Base-by-base conservation (phyloP, 2,113 vertebrate species). In the Hyla sarda region DNA sequence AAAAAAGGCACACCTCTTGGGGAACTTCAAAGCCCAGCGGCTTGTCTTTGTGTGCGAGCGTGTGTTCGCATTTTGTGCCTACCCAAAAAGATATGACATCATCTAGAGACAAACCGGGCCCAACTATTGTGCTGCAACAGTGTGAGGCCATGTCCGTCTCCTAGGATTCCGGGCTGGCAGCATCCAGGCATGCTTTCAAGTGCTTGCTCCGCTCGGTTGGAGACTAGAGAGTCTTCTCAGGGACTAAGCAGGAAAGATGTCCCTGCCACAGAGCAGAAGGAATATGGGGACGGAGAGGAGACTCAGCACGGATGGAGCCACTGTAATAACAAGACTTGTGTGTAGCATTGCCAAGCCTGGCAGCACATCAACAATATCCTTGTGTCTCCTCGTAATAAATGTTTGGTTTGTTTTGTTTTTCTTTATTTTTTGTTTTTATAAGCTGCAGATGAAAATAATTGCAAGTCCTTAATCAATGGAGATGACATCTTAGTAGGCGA, bases 171-270 rank as follows among this genome's bases (percentile, higher is more conserved):
- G 91, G 93, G 92, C 93, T 93, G 87, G 90, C 87, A 89, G 81
- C 90, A 92, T 89, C 32, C 92, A 95, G 92, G 96, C 95, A 96
- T 96, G 96, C 96, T 97, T 97, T 96, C 95, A 97, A 96, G 94
- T 96, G 90, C 85, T 89, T 95, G 95, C 94, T 93, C 94, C 93
- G 93, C 94, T 94, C 92, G 0, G 89, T 92, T 90, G 93, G 90
- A 52, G 48, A 56, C 86, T 84, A 87, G 88, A 87, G 88, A 28
- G 84, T 89, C 88, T 90, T 89, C 89, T 90, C 87, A 92, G 90
- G 86, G 89, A 82, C 85, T 58, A 67, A 87, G 89, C 89, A 83
- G 89, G 85, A 87, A 91, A 90, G 90, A 88, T 88, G n/a, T 89
- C 88, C 85, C 85, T 87, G 81, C 88, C 7, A 80, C 88, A 82